Percentiles rank a stretch among this genome's conserved stretches.
phyloP scores from a whole-genome alignment of 2,888 invertebrate species.

The Cerastis rubricosa region DNA sequence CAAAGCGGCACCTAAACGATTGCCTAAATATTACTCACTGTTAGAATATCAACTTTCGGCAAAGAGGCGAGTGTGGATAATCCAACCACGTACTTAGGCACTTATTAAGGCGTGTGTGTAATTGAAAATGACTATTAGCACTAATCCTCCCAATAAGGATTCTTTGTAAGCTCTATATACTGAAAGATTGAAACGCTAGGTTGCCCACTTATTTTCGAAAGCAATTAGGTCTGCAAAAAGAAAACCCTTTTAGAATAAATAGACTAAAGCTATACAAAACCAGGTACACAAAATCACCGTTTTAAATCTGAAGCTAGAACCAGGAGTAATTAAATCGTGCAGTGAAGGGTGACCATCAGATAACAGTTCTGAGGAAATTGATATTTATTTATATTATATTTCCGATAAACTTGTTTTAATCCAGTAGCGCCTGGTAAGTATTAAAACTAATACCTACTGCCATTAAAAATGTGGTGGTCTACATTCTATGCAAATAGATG shows the following conservation, averaged over 20 bases:
- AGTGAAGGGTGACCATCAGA: conserved; percentile 54
- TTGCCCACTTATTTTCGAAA: background rate
- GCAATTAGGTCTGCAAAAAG: background rate
- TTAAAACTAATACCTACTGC: too few relatives aligned
- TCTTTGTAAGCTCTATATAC: background rate
- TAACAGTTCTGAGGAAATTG: conserved; percentile 8
- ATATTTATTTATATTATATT: conserved; percentile 1
- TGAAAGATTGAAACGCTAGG: too few relatives aligned
- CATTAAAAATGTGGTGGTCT: too few relatives aligned
- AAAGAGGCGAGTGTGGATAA: background rate
- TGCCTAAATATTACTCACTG: background rate
- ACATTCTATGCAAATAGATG: too few relatives aligned
- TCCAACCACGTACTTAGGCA: background rate
- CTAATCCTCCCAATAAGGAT: background rate
- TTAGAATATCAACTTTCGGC: background rate
- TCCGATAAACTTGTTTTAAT: background rate
- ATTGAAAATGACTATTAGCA: background rate
- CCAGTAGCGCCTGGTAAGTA: too few relatives aligned
- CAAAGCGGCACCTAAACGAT: background rate
- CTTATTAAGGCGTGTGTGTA: background rate
- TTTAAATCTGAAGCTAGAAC: conserved; percentile 64
- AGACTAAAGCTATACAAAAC: conserved; percentile 29
- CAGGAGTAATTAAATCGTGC: conserved; percentile 70
- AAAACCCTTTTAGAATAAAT: conserved; percentile 34
- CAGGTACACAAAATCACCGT: conserved; percentile 59